Percentiles rank a stretch among this genome's conserved stretches.
Conservation (phyloP, 2,113 vertebrate species). For the Planiliza haematocheilus region DNA sequence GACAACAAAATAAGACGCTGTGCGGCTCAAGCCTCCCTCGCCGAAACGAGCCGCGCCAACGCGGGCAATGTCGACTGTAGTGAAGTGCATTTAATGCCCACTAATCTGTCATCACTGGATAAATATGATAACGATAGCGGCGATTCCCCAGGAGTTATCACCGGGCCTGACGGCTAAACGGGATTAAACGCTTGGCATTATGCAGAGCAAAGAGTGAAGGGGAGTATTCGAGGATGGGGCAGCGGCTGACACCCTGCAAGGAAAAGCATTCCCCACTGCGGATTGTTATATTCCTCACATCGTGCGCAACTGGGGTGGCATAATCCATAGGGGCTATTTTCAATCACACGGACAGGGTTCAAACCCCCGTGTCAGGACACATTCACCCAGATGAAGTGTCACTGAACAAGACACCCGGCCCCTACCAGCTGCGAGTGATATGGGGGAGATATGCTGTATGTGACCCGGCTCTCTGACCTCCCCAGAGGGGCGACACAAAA, state of each 20-base stretch:
- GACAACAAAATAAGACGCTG: slow-evolving; percentile 39
- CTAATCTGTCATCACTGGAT: slow-evolving; percentile 80
- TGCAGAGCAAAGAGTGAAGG: slow-evolving; percentile 51
- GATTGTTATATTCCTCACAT: slow-evolving; percentile 14
- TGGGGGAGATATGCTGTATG: slow-evolving; percentile 1
- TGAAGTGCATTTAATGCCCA: slow-evolving; percentile 72
- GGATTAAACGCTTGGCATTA: slow-evolving; percentile 72
- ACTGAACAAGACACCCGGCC: slow-evolving; percentile 51
- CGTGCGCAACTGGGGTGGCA: neutral
- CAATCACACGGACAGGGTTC: slow-evolving; percentile 48
- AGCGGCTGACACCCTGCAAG: slow-evolving; percentile 9
- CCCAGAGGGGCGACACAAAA: slow-evolving; percentile 15
- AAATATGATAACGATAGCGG: slow-evolving; percentile 75
- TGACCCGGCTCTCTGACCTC: slow-evolving; percentile 53
- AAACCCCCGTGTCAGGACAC: slow-evolving; percentile 43
- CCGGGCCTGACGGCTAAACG: slow-evolving; percentile 67
- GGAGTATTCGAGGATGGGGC: slow-evolving; percentile 40
- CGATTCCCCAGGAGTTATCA: slow-evolving; percentile 68
- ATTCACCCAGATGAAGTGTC: slow-evolving; percentile 44
- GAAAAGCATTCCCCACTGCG: neutral
- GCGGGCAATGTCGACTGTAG: slow-evolving; percentile 61
- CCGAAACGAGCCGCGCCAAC: slow-evolving; percentile 51
- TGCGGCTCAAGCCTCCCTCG: slow-evolving; percentile 40
- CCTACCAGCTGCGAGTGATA: slow-evolving; percentile 26
- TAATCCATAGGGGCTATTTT: slow-evolving; percentile 38